Evolutionary conservation across 2,797 vertebrate species (phyloP).

Genomic region (Sorex maritimensis): DNA sequence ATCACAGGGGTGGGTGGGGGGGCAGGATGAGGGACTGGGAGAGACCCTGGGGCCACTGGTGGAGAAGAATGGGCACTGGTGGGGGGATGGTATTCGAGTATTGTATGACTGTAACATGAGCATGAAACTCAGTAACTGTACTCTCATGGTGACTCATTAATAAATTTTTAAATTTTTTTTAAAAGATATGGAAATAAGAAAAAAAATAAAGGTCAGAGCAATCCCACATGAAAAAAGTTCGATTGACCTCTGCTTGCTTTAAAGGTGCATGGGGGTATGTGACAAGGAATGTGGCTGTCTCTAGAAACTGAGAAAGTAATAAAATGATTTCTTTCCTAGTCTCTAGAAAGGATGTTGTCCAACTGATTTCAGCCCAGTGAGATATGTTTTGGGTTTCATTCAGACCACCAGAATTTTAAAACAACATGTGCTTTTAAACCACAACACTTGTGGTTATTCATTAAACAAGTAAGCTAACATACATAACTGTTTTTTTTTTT

Average conservation of each 20-base stretch:
- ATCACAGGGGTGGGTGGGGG: no score
- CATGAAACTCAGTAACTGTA: no score
- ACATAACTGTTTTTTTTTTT: neutral
- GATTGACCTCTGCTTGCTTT: neutral
- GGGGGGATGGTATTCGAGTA: no score
- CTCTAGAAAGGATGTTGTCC: neutral
- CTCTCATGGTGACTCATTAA: no score
- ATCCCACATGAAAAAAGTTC: neutral
- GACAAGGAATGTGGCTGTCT: neutral
- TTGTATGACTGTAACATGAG: no score
- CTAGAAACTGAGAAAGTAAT: neutral
- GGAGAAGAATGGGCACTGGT: no score
- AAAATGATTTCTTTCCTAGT: neutral
- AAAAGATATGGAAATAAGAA: no score
- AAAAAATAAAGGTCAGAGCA: neutral
- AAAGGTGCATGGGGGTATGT: neutral
- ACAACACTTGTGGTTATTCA: neutral
- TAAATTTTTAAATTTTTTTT: no score
- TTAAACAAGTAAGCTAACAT: slow-evolving; percentile 26
- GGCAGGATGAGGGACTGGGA: no score
- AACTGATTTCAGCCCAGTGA: neutral
- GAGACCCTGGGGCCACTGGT: no score
- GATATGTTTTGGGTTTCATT: slow-evolving; percentile 7
- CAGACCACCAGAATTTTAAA: neutral
- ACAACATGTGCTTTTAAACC: slow-evolving; percentile 40